Base-by-base conservation (phyloP, 2,797 vertebrate species). In the Chiropotes sagulatus region DNA sequence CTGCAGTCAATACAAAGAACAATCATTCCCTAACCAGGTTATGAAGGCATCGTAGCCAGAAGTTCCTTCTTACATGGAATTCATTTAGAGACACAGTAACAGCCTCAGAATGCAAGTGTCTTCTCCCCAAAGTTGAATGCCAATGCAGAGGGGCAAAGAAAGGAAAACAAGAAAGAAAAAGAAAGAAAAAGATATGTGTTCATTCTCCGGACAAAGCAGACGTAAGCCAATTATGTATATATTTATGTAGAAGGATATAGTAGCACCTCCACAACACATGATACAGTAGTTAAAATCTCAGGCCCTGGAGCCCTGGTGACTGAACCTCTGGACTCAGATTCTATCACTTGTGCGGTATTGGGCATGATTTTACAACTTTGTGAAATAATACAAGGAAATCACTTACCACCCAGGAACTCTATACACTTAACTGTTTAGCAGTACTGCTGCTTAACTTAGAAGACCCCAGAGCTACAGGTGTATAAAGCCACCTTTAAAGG, bases 241-340 rank as follows among this genome's bases (percentile, higher is more conserved):
- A 39, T 39, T 46, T 46, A 22, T 36, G 13, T 7, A 12, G 8
- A 50, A 72, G 83, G 75, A 61, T 15, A 67, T 19, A n/a, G 30
- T n/a, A n/a, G n/a, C 61, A 33, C 8, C 10, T 50, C 17, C 11
- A 0, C 0, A 50, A 39, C 22, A 28, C 1, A 30, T 4, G 1
- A 19, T 4, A 22, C 26, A 22, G 39, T 4, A 39, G 22, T 30
- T 54, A 61, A 36, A 19, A 17, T 4, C 80, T 19, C 4, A 73
- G 24, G 52, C 30, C 12, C 2, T 13, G 0, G 54, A 33, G 28
- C 12, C 48, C 57, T 28, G 12, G 17, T 22, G 50, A 19, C 20
- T 8, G 58, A 30, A 17, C 1, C 58, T 30, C 79, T 6, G 50
- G 48, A 33, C 33, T 30, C 52, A n/a, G 36, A 28, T 52, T 22